Percentiles rank a stretch among this genome's conserved stretches.
These are phyloP conservation scores for Sus scrofa DNA, from an alignment of 2,113 vertebrate species.

Conservation along the genomic window T2T-Sscrofa CM000824.6:169247001-169247500, in stretches of 20 bases:
- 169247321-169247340: slow-evolving; percentile 64
- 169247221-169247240: slow-evolving; percentile 71
- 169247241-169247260: slow-evolving; percentile 19
- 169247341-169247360: neutral
- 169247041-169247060: slow-evolving; percentile 93
- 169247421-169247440: neutral
- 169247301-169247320: slow-evolving; percentile 22
- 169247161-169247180: slow-evolving; percentile 86
- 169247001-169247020: slow-evolving; percentile 91
- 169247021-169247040: slow-evolving; percentile 90
- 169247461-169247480: neutral
- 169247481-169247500: slow-evolving; percentile 36
- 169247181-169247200: slow-evolving; percentile 85
- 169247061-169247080: slow-evolving; percentile 93
- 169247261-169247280: neutral
- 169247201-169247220: slow-evolving; percentile 82
- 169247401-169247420: neutral
- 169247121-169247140: slow-evolving; percentile 88
- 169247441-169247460: neutral
- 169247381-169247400: neutral
- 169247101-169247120: slow-evolving; percentile 90
- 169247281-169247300: slow-evolving; percentile 30
- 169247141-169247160: slow-evolving; percentile 87
- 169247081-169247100: slow-evolving; percentile 89
- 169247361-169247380: neutral